Evolutionary conservation across 2,113 vertebrate genomes (phyloP).

Genomic region (Dasyprocta punctata): DNA sequence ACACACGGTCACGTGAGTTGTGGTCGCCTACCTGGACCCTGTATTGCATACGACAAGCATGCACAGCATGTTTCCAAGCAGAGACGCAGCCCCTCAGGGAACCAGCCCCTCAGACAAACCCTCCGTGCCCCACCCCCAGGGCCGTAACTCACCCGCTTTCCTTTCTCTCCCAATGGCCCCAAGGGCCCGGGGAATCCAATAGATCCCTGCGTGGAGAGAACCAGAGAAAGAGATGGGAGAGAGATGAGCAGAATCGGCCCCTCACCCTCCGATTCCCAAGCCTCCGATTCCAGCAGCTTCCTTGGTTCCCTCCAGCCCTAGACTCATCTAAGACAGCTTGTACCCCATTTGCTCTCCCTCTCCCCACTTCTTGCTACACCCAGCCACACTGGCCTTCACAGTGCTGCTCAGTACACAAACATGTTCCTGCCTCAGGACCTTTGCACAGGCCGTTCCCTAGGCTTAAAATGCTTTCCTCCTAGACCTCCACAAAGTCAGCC

Average conservation of each 20-base stretch:
- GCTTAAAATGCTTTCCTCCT: neutral
- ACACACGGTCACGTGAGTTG: rapidly evolving
- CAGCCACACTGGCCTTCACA: neutral
- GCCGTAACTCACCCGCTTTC: conserved; percentile 91
- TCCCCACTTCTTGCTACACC: neutral
- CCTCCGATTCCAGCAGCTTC: neutral
- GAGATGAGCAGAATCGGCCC: rapidly evolving
- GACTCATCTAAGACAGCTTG: neutral
- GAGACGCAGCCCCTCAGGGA: neutral
- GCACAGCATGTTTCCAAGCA: too few relatives aligned
- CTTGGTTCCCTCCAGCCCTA: neutral
- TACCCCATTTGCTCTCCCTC: neutral
- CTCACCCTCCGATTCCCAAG: neutral
- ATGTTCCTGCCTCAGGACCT: neutral
- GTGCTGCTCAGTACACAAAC: rapidly evolving
- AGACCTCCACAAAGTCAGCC: neutral
- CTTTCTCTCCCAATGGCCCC: conserved; percentile 92
- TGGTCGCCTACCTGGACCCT: neutral
- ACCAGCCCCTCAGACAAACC: neutral
- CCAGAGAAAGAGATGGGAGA: neutral
- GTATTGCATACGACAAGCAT: rapidly evolving
- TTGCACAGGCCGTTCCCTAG: neutral
- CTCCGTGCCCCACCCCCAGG: rapidly evolving
- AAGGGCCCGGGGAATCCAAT: conserved; percentile 89
- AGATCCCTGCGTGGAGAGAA: conserved; percentile 88